Percentiles rank a stretch among this genome's conserved stretches.
These are phyloP conservation scores for Bettongia penicillata DNA, from an alignment of 2,113 vertebrate genomes.

Conservation along the genomic window DNA sequence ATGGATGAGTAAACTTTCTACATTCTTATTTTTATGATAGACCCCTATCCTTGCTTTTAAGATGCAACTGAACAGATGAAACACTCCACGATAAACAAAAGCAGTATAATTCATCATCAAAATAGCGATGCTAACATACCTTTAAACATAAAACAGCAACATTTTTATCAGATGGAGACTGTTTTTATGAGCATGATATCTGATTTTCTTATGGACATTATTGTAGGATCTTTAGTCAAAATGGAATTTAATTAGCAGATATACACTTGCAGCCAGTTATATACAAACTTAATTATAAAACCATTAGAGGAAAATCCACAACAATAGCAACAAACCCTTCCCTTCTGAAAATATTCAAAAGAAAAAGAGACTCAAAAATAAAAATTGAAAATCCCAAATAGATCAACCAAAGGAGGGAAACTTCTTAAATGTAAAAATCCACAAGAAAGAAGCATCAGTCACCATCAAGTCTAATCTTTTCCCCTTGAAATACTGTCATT, in stretches of 20 bases:
- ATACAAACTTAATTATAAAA: neutral
- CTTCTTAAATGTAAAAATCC: constrained; percentile 18
- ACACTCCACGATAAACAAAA: constrained; percentile 49
- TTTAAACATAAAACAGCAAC: constrained; percentile 8
- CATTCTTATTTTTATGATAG: constrained; percentile 43
- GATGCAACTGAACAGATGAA: neutral
- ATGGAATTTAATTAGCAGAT: neutral
- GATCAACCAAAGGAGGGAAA: neutral
- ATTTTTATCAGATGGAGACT: neutral
- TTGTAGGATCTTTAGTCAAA: neutral
- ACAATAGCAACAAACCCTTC: constrained; percentile 3
- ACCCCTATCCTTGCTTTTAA: constrained; percentile 43
- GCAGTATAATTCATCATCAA: constrained; percentile 13
- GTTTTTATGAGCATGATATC: neutral
- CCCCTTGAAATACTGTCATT: constrained; percentile 94
- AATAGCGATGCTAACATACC: constrained; percentile 7
- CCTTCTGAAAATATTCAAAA: neutral
- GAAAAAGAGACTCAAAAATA: constrained; percentile 12
- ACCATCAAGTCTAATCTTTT: constrained; percentile 95
- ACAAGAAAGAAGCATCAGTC: constrained; percentile 65
- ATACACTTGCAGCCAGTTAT: neutral
- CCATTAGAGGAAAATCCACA: neutral
- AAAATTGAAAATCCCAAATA: neutral
- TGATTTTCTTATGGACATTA: neutral
- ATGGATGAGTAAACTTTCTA: neutral